Evolutionary conservation across 2,113 vertebrate genomes (phyloP), one percentile per base, ranked within the genome.

Genomic region (Natator depressus): DNA sequence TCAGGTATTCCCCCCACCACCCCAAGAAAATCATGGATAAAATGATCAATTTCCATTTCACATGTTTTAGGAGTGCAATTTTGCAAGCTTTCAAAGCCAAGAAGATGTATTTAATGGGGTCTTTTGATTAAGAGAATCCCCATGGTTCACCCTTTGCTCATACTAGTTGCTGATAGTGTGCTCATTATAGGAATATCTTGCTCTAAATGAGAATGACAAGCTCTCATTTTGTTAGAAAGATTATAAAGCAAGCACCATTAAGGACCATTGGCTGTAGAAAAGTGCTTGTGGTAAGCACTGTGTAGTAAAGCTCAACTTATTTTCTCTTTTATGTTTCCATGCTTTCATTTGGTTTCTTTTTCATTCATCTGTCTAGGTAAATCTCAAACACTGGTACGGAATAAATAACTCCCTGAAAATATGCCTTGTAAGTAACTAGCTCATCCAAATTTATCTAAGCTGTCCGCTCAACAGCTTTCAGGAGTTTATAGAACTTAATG

Each of bases 151-250:
- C 81, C 82, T 65, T 31, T 89, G 35, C 87, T 92, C 96, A 75
- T 90, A 94, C 78, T 59, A 92, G 57, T 91, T 94, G 76, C 57
- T 91, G 88, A 80, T 54, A 97, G 80, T 80, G 20, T 47, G 91
- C 75, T 95, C 72, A 80, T 25, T 87, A 72, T 49, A 90, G 87
- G 97, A 95, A 88, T 94, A 91, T 49, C 62, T 85, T 85, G 5
- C 55, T 84, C 97, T 85, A 96, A 97, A 96, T 95, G 89, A 97
- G 72, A 89, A 51, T 54, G 78, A 81, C 42, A 93, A 75, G 89
- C 81, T 95, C 80, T 93, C 87, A 91, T 59, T 93, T 97, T 83
- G 90, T 92, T 35, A 94, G 72, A 94, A 95, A 96, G 93, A 96
- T 46, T 89, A 27, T 91, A 96, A 96, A 95, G 35, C 13, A 96